Percentiles rank a stretch among this genome's conserved stretches.
Evolutionary conservation across 2,797 vertebrate species (phyloP).

Genomic region (Decapterus maruadsi): DNA sequence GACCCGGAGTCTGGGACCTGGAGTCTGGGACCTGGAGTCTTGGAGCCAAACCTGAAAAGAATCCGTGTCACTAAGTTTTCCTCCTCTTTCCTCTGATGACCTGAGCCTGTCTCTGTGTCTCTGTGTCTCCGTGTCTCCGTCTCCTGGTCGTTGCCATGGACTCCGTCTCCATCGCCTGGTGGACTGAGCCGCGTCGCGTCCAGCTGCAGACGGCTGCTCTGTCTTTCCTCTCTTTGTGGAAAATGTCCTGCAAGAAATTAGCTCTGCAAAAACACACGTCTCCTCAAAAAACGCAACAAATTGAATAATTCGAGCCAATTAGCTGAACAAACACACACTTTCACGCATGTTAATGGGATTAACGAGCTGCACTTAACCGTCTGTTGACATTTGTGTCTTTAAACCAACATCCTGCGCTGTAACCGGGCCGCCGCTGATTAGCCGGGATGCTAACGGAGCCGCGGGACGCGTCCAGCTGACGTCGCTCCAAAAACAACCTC

Average conservation of each 20-base stretch:
- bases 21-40: no score
- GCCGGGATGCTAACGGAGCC: conserved; percentile 24
- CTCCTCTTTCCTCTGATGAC: conserved; percentile 1
- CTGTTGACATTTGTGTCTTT: conserved; percentile 73
- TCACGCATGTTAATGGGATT: conserved; percentile 75
- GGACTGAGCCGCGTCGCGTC: conserved; percentile 66
- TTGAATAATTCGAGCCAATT: conserved; percentile 80
- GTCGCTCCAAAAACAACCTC: conserved; percentile 61
- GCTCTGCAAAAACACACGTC: conserved; percentile 67
- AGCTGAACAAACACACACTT: conserved; percentile 77
- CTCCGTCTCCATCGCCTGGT: conserved; percentile 47
- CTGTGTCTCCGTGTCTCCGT: conserved; percentile 55
- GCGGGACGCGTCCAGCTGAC: conserved; percentile 40
- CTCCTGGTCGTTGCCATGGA: conserved; percentile 40
- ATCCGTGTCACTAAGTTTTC: no score
- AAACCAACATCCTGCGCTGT: conserved; percentile 68
- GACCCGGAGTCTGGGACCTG: no score
- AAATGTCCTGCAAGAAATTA: conserved; percentile 73
- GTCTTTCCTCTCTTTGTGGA: conserved; percentile 68
- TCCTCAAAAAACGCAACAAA: conserved; percentile 71
- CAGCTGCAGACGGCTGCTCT: conserved; percentile 49
- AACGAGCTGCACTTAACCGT: conserved; percentile 70
- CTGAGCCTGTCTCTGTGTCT: conserved; percentile 41
- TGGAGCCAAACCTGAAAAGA: no score
- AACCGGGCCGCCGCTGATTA: conserved; percentile 62